phyloP scores from a whole-genome alignment of 2,797 vertebrate genomes.

The Diglossa cyanea region DNA sequence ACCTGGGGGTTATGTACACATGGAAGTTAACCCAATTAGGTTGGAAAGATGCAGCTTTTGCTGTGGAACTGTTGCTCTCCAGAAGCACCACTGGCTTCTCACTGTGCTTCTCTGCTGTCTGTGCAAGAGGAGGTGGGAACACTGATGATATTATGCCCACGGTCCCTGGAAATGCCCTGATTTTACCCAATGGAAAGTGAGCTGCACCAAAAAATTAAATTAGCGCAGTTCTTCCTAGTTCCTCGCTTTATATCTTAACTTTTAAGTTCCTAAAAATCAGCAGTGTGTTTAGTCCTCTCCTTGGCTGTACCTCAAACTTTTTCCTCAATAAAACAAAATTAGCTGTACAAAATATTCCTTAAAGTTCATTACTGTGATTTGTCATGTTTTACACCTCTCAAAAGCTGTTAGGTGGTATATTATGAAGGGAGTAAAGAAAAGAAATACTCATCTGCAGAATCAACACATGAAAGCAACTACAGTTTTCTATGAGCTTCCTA shows the following conservation, averaged over 20 bases:
- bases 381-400: neutral
- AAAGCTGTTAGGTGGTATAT: neutral
- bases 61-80: neutral
- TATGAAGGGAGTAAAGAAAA: neutral
- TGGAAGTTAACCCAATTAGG: neutral
- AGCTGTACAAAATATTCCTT: neutral
- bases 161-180: neutral
- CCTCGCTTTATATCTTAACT: neutral
- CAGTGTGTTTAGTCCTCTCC: neutral
- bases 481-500: neutral
- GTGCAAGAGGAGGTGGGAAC: neutral
- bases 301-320: neutral
- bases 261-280: neutral
- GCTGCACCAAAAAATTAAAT: neutral
- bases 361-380: neutral
- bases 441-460: neutral
- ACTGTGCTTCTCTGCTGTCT: neutral
- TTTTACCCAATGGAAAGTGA: neutral
- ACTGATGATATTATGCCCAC: neutral
- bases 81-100: neutral
- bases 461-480: neutral
- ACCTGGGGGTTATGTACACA: accelerated
- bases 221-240: neutral
- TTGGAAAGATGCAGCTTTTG: neutral
- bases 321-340: neutral